Percentiles rank a stretch among this genome's conserved stretches.
Conservation (phyloP, 2,113 vertebrate species). For the Rhabdornis inornatus region DNA sequence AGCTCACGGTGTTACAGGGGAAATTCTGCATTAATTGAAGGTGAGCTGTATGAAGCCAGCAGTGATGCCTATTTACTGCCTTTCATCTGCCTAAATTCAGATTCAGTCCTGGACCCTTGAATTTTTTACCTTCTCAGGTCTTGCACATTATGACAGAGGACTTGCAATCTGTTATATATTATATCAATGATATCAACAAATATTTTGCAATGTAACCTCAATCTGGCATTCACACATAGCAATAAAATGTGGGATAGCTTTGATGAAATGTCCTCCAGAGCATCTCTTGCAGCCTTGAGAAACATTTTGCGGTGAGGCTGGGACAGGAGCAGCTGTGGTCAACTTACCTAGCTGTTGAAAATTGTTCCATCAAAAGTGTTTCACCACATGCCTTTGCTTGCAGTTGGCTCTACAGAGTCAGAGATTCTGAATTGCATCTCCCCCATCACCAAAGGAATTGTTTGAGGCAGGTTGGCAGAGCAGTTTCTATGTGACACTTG, state of each 20-base stretch:
- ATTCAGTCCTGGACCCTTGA: background rate
- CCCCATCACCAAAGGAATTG: background rate
- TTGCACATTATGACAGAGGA: background rate
- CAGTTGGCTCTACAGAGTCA: fast-evolving
- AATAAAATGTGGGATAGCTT: background rate
- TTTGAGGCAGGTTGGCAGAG: background rate
- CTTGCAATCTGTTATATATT: background rate
- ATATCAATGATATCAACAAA: background rate
- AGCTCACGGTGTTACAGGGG: background rate
- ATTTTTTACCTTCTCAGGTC: background rate
- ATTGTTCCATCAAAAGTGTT: background rate
- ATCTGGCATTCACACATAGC: background rate
- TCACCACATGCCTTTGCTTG: background rate
- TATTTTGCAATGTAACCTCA: background rate
- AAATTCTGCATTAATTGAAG: background rate
- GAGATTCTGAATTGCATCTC: background rate
- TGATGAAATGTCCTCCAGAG: background rate
- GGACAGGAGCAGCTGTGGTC: background rate
- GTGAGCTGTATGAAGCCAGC: background rate
- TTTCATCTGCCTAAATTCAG: background rate
- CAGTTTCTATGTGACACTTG: background rate
- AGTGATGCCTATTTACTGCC: background rate
- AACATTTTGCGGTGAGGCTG: fast-evolving
- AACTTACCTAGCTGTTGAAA: background rate
- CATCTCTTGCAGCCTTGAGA: background rate